These are phyloP conservation scores for Smittia aterrima DNA, from an alignment of 2,888 invertebrate species.

Conservation along the genomic window DNA sequence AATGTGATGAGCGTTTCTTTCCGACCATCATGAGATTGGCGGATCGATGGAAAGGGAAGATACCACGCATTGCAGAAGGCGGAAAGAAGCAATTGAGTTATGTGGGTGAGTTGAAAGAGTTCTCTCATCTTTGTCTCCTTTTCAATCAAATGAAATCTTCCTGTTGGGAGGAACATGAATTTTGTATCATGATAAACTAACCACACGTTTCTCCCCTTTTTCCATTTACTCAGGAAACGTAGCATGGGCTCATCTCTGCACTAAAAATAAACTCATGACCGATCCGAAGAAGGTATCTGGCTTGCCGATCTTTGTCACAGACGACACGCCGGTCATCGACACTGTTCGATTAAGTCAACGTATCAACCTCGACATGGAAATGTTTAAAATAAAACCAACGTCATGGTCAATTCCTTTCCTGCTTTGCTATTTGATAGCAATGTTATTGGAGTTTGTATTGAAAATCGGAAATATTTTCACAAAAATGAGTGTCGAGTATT, in stretches of 20 bases:
- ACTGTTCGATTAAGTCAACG: slow-evolving; percentile 56
- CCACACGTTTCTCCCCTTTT: no score
- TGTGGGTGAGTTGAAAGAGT: slow-evolving; percentile 56
- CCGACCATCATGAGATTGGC: slow-evolving; percentile 56
- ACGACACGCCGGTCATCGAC: slow-evolving; percentile 62
- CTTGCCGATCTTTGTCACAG: slow-evolving; percentile 61
- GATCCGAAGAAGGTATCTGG: slow-evolving; percentile 55
- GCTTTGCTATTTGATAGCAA: slow-evolving; percentile 54
- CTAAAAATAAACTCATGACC: slow-evolving; percentile 56
- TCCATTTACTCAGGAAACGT: slow-evolving; percentile 66
- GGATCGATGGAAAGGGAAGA: slow-evolving; percentile 53
- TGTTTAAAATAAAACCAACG: slow-evolving; percentile 50
- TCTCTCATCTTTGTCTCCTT: no score
- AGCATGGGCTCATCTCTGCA: slow-evolving; percentile 65
- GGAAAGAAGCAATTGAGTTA: slow-evolving; percentile 59
- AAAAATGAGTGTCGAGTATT: slow-evolving; percentile 48
- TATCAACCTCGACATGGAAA: slow-evolving; percentile 51
- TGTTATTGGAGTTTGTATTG: slow-evolving; percentile 51
- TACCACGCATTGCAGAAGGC: slow-evolving; percentile 57
- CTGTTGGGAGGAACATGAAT: not conserved
- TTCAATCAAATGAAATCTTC: no score
- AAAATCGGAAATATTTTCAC: slow-evolving; percentile 49
- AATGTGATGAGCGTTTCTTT: slow-evolving; percentile 60
- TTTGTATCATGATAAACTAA: not conserved
- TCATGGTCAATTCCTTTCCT: slow-evolving; percentile 56